A percentile compares a stretch with the other conserved stretches of the same genome.
Evolutionary conservation across 2,797 vertebrate species (phyloP).

Genomic region (Cebuella pygmaea): DNA sequence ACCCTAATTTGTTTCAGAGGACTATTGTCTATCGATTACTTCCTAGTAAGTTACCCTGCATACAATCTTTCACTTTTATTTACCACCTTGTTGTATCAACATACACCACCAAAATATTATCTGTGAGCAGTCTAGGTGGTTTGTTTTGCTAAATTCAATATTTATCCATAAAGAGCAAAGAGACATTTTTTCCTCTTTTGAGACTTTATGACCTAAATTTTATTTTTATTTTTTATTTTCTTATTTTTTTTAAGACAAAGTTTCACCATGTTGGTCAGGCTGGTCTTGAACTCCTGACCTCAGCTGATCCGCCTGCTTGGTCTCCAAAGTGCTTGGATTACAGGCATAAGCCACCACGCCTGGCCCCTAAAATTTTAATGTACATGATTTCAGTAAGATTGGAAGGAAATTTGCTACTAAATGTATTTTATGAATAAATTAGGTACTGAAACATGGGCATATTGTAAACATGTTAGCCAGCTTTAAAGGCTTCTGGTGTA

Average conservation of each 20-base stretch:
- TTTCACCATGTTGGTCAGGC: too few relatives aligned
- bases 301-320: too few relatives aligned
- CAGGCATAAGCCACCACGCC: too few relatives aligned
- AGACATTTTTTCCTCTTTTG: neutral
- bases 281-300: too few relatives aligned
- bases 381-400: conserved; percentile 33
- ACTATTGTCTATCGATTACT: neutral
- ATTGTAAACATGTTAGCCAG: neutral
- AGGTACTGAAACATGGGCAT: neutral
- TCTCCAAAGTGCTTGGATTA: too few relatives aligned
- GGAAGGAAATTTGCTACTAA: conserved; percentile 32
- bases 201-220: neutral
- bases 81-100: neutral
- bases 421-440: neutral
- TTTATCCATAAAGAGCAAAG: neutral
- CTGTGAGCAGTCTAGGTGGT: neutral
- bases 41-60: neutral
- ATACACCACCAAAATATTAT: neutral
- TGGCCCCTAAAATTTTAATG: conserved; percentile 14
- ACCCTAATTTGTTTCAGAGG: neutral
- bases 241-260: too few relatives aligned
- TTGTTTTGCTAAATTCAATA: conserved; percentile 3
- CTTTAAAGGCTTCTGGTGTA: neutral
- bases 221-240: too few relatives aligned
- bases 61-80: neutral